These are phyloP conservation scores for Anas capensis DNA, from an alignment of 2,797 vertebrate genomes.

Conservation along the genomic window DNA sequence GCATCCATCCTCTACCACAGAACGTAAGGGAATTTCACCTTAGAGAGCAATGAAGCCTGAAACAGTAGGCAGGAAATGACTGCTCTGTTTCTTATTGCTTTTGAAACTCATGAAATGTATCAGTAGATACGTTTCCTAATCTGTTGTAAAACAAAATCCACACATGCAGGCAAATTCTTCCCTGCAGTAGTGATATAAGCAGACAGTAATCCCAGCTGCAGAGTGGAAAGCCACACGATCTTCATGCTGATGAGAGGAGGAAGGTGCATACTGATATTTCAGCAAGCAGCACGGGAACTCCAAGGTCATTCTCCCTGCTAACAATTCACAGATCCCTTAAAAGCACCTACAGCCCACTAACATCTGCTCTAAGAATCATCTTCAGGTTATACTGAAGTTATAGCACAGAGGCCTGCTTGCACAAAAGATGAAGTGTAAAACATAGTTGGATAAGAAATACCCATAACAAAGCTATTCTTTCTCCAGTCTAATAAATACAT, in stretches of 20 bases:
- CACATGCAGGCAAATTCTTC: neutral
- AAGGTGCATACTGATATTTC: neutral
- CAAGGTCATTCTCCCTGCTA: neutral
- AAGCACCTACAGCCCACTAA: neutral
- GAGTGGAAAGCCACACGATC: neutral
- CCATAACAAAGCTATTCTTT: neutral
- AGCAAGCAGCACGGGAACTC: neutral
- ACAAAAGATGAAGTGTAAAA: neutral
- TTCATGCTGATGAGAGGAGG: neutral
- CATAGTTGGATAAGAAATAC: neutral
- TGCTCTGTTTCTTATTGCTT: neutral
- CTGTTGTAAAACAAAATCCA: neutral
- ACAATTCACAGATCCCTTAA: neutral
- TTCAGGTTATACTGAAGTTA: neutral
- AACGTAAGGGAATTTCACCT: neutral
- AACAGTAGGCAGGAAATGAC: neutral
- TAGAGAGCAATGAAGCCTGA: neutral
- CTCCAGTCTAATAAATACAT: neutral
- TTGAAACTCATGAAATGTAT: neutral
- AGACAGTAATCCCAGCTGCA: neutral
- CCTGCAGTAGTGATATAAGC: neutral
- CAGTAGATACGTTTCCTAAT: neutral
- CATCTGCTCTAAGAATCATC: neutral
- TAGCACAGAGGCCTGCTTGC: accelerated
- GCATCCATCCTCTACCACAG: accelerated